Conservation (phyloP, 1,140 invertebrate species). For the Nasonia longicornis region DNA sequence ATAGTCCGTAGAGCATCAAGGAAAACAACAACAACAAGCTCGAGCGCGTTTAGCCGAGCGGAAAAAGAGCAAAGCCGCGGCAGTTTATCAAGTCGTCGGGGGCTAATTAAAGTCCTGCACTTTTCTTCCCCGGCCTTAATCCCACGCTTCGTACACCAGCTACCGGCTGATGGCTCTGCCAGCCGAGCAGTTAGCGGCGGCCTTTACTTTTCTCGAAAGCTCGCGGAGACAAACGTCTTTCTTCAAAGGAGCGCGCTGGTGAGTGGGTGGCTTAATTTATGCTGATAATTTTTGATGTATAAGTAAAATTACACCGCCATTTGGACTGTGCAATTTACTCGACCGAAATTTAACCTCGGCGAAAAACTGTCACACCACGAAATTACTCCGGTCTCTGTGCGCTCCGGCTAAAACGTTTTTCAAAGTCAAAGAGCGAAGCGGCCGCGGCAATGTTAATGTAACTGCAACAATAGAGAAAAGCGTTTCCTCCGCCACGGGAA, state of each 20-base stretch:
- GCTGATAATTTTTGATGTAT: too few species aligned
- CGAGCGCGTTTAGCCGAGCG: conserved; percentile 16
- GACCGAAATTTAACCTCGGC: background rate
- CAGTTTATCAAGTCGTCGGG: conserved; percentile 42
- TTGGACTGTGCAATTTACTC: too few species aligned
- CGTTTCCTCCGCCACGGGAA: conserved; percentile 18
- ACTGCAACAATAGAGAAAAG: background rate
- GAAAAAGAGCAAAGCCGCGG: conserved; percentile 13
- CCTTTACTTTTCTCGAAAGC: background rate
- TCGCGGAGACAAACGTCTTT: conserved; percentile 3
- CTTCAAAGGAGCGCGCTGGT: background rate
- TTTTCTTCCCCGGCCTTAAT: conserved; percentile 41
- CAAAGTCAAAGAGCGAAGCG: background rate
- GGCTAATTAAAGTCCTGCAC: conserved; percentile 47
- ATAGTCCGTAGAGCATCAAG: background rate
- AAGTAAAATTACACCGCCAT: too few species aligned
- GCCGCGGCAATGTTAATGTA: too few species aligned
- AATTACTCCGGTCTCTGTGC: background rate
- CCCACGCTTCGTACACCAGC: conserved; percentile 12
- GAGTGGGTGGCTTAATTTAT: too few species aligned
- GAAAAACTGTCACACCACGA: background rate
- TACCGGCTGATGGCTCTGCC: background rate
- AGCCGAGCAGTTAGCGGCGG: background rate
- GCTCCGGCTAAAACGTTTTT: background rate
- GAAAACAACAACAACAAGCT: conserved; percentile 30